Conservation (phyloP, 2,888 invertebrate genomes). For the Drepana falcataria region DNA sequence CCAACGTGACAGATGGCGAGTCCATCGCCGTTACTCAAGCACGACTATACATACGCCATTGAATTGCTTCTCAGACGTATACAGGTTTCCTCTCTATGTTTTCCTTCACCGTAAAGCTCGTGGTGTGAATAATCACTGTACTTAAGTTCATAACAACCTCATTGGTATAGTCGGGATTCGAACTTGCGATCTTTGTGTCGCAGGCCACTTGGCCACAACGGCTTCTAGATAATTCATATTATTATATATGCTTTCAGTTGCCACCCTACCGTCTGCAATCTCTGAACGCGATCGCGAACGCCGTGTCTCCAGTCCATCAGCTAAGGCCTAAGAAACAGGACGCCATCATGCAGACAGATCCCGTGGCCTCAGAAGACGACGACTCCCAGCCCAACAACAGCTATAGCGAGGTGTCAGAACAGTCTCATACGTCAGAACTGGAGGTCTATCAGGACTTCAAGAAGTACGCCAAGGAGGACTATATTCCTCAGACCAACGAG, state of each 20-base stretch:
- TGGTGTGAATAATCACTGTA: too few relatives aligned
- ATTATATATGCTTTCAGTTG: constrained; percentile 27
- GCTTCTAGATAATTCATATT: too few relatives aligned
- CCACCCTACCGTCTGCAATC: constrained; percentile 53
- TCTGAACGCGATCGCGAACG: constrained; percentile 38
- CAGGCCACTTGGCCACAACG: too few relatives aligned
- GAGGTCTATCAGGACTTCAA: constrained; percentile 13
- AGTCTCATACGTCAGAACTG: constrained; percentile 18
- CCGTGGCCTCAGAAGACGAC: constrained; percentile 54
- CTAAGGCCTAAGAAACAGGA: constrained; percentile 63
- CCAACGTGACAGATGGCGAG: too few relatives aligned
- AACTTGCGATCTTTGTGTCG: too few relatives aligned
- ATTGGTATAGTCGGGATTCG: too few relatives aligned
- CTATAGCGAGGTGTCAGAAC: constrained; percentile 42
- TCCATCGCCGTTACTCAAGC: too few relatives aligned
- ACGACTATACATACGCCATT: too few relatives aligned
- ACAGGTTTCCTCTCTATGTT: too few relatives aligned
- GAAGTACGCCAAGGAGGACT: constrained; percentile 42
- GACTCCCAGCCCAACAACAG: constrained; percentile 48
- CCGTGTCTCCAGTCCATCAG: constrained; percentile 24
- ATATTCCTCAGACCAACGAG: constrained; percentile 62
- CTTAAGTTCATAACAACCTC: too few relatives aligned
- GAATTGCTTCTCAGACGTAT: too few relatives aligned
- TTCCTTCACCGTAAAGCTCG: too few relatives aligned
- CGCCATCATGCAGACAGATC: constrained; percentile 71